Evolutionary conservation across 2,113 vertebrate genomes (phyloP).

Genomic region (Myrmophylax atrothorax): DNA sequence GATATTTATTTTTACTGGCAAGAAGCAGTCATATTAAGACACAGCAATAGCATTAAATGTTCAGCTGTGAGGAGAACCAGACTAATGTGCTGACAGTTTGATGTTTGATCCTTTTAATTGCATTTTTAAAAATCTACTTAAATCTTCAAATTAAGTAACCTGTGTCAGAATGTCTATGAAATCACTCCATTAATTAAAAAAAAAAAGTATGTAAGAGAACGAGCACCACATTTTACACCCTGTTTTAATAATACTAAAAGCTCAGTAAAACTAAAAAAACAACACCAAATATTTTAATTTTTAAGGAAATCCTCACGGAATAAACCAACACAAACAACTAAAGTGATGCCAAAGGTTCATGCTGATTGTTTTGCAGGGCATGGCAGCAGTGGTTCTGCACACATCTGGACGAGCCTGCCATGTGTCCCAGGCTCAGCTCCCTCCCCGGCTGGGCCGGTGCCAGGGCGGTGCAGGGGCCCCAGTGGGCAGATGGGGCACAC

Average conservation of each 20-base stretch:
- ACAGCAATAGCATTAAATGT: background rate
- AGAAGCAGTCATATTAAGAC: background rate
- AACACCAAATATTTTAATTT: background rate
- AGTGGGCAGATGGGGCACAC: conserved; percentile 28
- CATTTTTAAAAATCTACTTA: background rate
- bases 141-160: conserved; percentile 15
- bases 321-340: background rate
- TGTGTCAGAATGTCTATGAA: conserved; percentile 2
- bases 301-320: background rate
- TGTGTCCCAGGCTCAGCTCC: conserved; percentile 34
- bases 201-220: background rate
- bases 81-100: background rate
- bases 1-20: conserved; percentile 22
- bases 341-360: background rate
- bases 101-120: conserved; percentile 27
- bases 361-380: background rate
- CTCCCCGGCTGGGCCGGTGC: conserved; percentile 5
- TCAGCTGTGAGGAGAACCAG: conserved; percentile 21
- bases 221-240: background rate
- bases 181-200: conserved; percentile 25
- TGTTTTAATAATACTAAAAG: background rate
- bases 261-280: background rate
- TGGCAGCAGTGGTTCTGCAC: background rate
- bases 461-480: background rate
- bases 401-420: conserved; percentile 41